Evolutionary conservation across 1,140 invertebrate species (phyloP).

Genomic region (Heliconius congener): DNA sequence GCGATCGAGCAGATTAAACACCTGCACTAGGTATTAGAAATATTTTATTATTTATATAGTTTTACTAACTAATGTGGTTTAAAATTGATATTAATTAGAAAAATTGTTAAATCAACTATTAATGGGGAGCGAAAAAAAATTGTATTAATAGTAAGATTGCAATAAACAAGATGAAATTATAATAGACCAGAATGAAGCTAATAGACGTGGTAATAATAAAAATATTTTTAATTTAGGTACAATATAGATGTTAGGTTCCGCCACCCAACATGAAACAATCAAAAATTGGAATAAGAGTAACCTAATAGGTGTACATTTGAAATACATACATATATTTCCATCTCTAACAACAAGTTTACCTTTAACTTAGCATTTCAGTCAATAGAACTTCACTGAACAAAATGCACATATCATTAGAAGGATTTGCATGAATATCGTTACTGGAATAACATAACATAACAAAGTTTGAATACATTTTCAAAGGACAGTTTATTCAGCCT

Average conservation of each 20-base stretch:
- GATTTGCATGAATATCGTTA: slow-evolving; percentile 34
- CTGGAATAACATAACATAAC: slow-evolving; percentile 22
- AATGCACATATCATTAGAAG: slow-evolving; percentile 27
- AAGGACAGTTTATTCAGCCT: neutral
- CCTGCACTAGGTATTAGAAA: neutral
- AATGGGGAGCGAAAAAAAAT: no score
- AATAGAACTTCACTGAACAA: slow-evolving; percentile 26
- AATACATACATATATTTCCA: neutral
- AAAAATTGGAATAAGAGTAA: neutral
- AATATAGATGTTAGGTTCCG: no score
- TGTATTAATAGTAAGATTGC: no score
- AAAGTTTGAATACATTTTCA: slow-evolving; percentile 29
- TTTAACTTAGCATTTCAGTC: slow-evolving; percentile 24
- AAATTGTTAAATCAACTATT: neutral
- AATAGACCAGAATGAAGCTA: no score
- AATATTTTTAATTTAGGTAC: no score
- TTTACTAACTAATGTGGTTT: neutral
- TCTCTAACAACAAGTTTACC: slow-evolving; percentile 8
- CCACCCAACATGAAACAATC: neutral
- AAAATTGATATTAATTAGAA: neutral
- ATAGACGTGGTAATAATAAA: no score
- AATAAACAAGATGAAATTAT: neutral
- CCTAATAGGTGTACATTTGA: no score
- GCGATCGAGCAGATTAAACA: neutral
- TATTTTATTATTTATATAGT: neutral